phyloP scores from a whole-genome alignment of 2,113 vertebrate genomes.

The Gymnobelideus leadbeateri region DNA sequence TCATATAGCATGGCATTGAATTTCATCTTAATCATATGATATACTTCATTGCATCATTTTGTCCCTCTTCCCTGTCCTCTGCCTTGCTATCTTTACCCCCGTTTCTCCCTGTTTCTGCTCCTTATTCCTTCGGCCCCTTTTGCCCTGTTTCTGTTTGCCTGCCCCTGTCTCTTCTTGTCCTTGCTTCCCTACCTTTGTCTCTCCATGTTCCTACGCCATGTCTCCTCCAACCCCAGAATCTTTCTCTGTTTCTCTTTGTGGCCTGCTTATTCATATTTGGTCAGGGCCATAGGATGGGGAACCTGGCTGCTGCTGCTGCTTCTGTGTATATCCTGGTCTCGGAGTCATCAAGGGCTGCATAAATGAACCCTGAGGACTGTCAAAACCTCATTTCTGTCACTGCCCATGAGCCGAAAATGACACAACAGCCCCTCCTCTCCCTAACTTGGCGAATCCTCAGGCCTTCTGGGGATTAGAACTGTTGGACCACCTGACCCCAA shows the following conservation, averaged over 20 bases:
- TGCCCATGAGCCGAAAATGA: not conserved
- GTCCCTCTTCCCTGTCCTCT: not conserved
- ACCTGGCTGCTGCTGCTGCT: not conserved
- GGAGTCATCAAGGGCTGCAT: not conserved
- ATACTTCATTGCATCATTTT: not conserved
- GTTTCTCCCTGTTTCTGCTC: not conserved
- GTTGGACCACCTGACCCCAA: not conserved
- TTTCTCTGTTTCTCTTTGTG: not conserved
- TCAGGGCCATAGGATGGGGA: not conserved
- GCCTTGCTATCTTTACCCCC: not conserved
- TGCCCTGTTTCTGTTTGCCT: not conserved
- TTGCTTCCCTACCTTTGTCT: not conserved
- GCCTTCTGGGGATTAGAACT: not conserved
- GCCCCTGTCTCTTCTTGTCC: not conserved
- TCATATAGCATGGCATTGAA: not conserved
- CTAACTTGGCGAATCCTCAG: not conserved
- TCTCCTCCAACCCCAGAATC: not conserved
- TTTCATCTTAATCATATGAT: not conserved
- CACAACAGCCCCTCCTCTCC: not conserved
- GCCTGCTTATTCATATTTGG: not conserved
- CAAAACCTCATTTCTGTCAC: not conserved
- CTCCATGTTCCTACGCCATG: not conserved
- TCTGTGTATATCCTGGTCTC: not conserved
- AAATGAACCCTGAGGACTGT: not conserved
- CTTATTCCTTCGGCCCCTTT: not conserved